Conservation (phyloP, 2,797 vertebrate genomes). For the Lagocephalus sceleratus region DNA sequence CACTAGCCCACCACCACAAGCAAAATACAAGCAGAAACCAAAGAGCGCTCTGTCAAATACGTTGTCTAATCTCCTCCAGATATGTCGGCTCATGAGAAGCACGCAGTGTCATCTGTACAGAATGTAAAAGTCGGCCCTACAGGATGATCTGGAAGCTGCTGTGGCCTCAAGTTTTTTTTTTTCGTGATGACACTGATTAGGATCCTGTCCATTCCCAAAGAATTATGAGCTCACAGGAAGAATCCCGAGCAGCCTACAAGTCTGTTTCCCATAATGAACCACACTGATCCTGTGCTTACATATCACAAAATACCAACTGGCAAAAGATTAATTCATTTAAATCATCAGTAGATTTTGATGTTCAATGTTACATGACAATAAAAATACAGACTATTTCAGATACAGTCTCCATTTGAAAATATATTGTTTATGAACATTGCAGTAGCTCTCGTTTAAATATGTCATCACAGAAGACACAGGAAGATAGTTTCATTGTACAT, state of each 20-base stretch:
- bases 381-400: too few species aligned
- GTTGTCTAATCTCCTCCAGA: constrained; percentile 2
- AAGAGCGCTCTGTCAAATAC: neutral
- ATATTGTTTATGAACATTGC: neutral
- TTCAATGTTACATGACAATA: too few species aligned
- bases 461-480: constrained; percentile 6
- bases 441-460: neutral
- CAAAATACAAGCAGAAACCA: constrained; percentile 4
- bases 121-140: too few species aligned
- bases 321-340: neutral
- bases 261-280: constrained; percentile 28
- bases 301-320: constrained; percentile 11
- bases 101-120: too few species aligned
- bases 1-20: neutral
- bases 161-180: constrained; percentile 5
- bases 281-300: constrained; percentile 15
- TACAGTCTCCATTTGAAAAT: too few species aligned
- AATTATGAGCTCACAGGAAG: constrained; percentile 59
- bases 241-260: constrained; percentile 39
- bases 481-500: neutral
- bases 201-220: constrained; percentile 28
- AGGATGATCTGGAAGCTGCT: neutral
- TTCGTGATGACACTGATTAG: constrained; percentile 50
- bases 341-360: too few species aligned
- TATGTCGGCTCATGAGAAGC: too few species aligned